Percentiles rank a stretch among this genome's conserved stretches.
Evolutionary conservation across 1,140 invertebrate species (phyloP).

Genomic region (Zaprionus davidi): DNA sequence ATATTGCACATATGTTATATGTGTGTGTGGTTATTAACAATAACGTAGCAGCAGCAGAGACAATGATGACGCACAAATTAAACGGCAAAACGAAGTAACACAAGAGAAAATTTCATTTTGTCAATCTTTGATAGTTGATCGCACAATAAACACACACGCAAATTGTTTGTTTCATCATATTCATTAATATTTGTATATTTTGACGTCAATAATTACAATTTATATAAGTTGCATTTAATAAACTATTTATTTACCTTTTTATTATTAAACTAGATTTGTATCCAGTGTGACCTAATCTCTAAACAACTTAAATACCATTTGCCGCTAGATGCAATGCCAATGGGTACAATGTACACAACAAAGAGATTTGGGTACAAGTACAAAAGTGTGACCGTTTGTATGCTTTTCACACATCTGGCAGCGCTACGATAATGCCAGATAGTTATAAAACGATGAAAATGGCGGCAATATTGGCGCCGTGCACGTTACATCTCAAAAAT

Average conservation of each 20-base stretch:
- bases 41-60: constrained; percentile 9
- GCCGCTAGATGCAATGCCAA: neutral
- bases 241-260: constrained; percentile 48
- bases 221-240: neutral
- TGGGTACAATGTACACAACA: neutral
- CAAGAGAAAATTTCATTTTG: constrained; percentile 21
- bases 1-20: constrained; percentile 47
- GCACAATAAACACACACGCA: neutral
- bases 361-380: neutral
- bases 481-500: constrained; percentile 30
- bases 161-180: neutral
- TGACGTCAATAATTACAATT: neutral
- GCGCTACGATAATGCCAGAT: neutral
- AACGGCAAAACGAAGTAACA: constrained; percentile 46
- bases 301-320: neutral
- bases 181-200: neutral
- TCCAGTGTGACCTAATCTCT: constrained; percentile 3
- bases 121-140: constrained; percentile 1
- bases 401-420: neutral
- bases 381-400: neutral
- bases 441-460: neutral
- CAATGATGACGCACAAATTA: constrained; percentile 76
- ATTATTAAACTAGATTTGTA: constrained; percentile 37
- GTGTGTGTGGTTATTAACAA: constrained; percentile 36
- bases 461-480: constrained; percentile 4